Evolutionary conservation across 2,888 invertebrate species (phyloP), one percentile per base, ranked within the genome.

Genomic region (Phyllotreta striolata): DNA sequence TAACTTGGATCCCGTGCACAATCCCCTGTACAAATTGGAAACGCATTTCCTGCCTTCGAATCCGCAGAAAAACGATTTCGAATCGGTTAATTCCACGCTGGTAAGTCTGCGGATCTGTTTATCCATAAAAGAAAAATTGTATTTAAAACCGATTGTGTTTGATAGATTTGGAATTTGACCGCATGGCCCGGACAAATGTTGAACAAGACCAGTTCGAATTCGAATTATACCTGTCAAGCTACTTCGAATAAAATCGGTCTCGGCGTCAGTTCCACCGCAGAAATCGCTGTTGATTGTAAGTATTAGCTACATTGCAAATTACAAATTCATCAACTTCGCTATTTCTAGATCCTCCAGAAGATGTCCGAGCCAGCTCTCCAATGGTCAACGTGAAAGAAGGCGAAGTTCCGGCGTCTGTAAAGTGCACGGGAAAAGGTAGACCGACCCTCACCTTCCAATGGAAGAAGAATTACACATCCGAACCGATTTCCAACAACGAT

Each of bases 201-300:
- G 72, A 91, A 93, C 76, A 88, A 92, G 60, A 84, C 88, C 55
- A 86, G 86, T 6, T 92, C 93, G 82, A 91, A 91, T 70, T 90
- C 91, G 55, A 89, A 90, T 79, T 95, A 95, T 82, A 92, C 92
- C 34, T 95, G 95, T 81, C 85, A 89, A 69, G 93, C 93, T 65
- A 90, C 93, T 80, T 85, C 86, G 4, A 74, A 75, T 54, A 66
- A 63, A 49, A 91, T 92, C 52, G 95, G 95, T 0, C 84, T 88
- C 0, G 90, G 92, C 1, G 94, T 95, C 67, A 89, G 89, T 74
- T 93, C 92, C 78, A 90, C 89, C 61, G 93, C 94, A 43, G 89
- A 90, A 76, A 92, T 96, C 75, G 91, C 91, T 66, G 93, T 95
- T 14, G 95, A 96, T 83, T 96, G 96, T 96, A 80, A 89, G 93